Evolutionary conservation across 2,113 vertebrate species (phyloP).

Genomic region (Neogale vison): DNA sequence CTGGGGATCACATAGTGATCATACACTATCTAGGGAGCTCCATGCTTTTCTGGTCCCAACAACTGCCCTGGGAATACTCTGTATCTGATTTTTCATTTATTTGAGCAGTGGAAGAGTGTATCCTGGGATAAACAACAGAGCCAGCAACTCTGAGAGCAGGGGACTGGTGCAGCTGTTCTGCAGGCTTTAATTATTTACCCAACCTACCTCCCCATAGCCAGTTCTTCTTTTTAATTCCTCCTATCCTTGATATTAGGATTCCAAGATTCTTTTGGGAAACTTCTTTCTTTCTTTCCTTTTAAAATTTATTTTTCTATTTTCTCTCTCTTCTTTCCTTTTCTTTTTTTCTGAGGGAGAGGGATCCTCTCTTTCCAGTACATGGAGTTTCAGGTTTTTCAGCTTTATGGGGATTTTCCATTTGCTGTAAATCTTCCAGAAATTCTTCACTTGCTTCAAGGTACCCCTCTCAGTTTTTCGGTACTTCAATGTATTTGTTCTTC

Average conservation of each 20-base stretch:
- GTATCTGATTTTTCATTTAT: not conserved
- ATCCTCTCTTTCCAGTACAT: not conserved
- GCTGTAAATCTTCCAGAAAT: not conserved
- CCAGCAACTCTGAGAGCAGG: not conserved
- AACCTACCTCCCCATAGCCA: not conserved
- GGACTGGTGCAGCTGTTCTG: not conserved
- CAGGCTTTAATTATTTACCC: not conserved
- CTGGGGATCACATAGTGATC: not conserved
- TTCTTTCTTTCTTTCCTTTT: not conserved
- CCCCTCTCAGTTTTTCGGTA: not conserved
- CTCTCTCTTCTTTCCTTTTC: rapidly evolving
- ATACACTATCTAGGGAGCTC: not conserved
- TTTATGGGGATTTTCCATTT: not conserved
- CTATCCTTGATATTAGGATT: not conserved
- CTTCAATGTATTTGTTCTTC: not conserved
- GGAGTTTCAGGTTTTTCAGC: not conserved
- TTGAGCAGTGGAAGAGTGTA: not conserved
- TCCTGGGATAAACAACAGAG: not conserved
- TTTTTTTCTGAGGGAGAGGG: not conserved
- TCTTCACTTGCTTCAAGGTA: not conserved
- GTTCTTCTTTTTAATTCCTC: not conserved
- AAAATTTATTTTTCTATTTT: rapidly evolving
- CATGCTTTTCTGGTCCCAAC: not conserved
- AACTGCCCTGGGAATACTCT: not conserved
- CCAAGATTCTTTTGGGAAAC: not conserved